Evolutionary conservation across 2,113 vertebrate species (phyloP), one percentile per base, ranked within the genome.

Genomic region (Ochotona curzoniae): DNA sequence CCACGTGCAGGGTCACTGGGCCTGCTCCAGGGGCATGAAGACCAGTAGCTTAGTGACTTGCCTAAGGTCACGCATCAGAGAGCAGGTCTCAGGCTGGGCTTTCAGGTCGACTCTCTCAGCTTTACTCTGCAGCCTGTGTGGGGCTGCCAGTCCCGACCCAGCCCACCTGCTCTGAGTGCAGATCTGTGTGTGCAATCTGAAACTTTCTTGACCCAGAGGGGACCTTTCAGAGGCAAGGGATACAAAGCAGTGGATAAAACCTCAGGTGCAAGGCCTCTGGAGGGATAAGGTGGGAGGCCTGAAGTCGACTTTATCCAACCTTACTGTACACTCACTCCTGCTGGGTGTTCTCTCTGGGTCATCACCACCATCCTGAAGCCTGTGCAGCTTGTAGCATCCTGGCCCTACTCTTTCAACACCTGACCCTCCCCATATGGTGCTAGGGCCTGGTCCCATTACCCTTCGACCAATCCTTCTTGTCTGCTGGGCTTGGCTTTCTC

Each of bases 201-300:
- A 23, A 63, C 35, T 57, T 74, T 57, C 0, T 47, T 11, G 54
- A 38, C 61, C 88, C 67, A 18, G 66, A 44, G 23, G 28, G 17
- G 25, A 15, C 5, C 60, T 71, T 67, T 89, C 87, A 63, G 83
- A 88, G 74, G 82, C 60, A 92, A 76, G 73, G 66, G n/a, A 73
- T n/a, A 94, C 38, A 61, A 20, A 26, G 60, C 73, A 64, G 57
- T 35, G 38, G 49, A 60, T 13, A 87, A 18, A 44, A 80, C 82
- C 70, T 57, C 51, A 26, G 18, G 25, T n/a, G 63, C 35, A 88
- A 63, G n/a, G 10, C 32, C 47, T 76, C 49, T 26, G 23, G 25
- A 79, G 63, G 60, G 13, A 35, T 51, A 64, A 44, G 32, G 32
- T 7, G 21, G 51, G 47, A 35, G 25, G 25, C 28, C 11, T 28